Conservation (phyloP, 2,888 invertebrate species). For the Philhelius pedissequus region DNA sequence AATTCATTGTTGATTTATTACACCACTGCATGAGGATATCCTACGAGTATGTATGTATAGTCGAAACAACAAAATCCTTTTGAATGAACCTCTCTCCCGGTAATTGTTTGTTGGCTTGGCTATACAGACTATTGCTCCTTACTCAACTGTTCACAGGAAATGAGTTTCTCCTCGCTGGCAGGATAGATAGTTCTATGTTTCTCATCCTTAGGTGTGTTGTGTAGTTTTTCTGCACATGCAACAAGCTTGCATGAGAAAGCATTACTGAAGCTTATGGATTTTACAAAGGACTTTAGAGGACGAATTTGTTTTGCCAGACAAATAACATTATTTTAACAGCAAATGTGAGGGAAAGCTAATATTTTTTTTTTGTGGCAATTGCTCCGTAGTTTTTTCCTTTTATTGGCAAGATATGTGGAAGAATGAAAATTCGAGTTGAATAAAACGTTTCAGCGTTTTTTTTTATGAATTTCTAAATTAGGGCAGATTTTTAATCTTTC, state of each 20-base stretch:
- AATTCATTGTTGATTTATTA: slow-evolving; percentile 57
- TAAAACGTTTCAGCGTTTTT: neutral
- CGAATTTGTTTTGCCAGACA: neutral
- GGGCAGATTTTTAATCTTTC: neutral
- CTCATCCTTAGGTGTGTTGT: neutral
- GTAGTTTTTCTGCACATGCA: neutral
- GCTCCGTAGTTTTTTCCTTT: neutral
- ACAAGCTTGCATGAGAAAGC: slow-evolving; percentile 38
- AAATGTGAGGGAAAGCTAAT: slow-evolving; percentile 12
- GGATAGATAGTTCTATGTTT: neutral
- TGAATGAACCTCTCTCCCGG: slow-evolving; percentile 1
- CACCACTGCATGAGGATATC: slow-evolving; percentile 25
- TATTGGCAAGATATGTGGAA: neutral
- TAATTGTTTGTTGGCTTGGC: slow-evolving; percentile 4
- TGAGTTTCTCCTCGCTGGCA: slow-evolving; percentile 39
- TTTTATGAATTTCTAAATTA: neutral
- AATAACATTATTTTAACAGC: slow-evolving; percentile 47
- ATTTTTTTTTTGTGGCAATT: neutral
- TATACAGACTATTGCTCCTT: slow-evolving; percentile 40
- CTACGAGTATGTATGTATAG: neutral
- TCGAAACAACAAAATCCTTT: slow-evolving; percentile 40
- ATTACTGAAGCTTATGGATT: neutral
- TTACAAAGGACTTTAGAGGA: neutral
- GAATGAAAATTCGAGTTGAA: neutral
- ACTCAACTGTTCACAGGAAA: slow-evolving; percentile 59